phyloP scores from a whole-genome alignment of 92 coral and sea anemone genomes.

The Porites divaricata region DNA sequence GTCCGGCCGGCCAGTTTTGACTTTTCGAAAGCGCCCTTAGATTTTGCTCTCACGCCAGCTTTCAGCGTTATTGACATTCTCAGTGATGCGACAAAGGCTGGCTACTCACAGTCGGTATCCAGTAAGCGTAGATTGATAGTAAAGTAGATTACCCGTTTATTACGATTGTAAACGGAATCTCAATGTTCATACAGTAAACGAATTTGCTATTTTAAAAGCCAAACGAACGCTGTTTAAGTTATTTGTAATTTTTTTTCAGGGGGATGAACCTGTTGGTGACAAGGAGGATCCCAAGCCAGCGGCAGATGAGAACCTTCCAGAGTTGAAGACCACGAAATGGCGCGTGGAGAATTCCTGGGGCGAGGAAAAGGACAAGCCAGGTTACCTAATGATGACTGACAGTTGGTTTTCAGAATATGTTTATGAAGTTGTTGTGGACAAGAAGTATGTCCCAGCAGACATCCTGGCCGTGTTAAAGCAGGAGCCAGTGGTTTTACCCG shows the following conservation, averaged over 20 bases:
- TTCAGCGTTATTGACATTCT: too few species aligned
- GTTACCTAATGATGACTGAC: conserved; percentile 94
- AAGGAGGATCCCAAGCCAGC: conserved; percentile 39
- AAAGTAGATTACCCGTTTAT: too few species aligned
- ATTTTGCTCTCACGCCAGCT: too few species aligned
- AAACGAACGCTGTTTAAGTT: too few species aligned
- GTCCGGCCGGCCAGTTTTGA: too few species aligned
- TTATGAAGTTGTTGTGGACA: conserved; percentile 94
- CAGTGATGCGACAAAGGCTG: too few species aligned
- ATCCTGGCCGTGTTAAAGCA: conserved; percentile 75
- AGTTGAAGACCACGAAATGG: conserved; percentile 89
- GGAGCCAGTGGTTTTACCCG: conserved; percentile 83
- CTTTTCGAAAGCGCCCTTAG: too few species aligned
- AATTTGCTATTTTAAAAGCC: too few species aligned
- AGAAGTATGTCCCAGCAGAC: conserved; percentile 88
- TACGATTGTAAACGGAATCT: too few species aligned
- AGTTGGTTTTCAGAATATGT: conserved; percentile 96
- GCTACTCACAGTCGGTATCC: too few species aligned
- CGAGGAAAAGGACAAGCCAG: conserved; percentile 95
- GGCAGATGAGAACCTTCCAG: conserved; percentile 46
- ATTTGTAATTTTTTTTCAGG: background rate
- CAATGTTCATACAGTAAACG: too few species aligned
- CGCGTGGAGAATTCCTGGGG: conserved; percentile 99
- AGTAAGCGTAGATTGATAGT: too few species aligned
- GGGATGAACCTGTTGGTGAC: background rate